Evolutionary conservation across 2,888 invertebrate genomes (phyloP), one percentile per base, ranked within the genome.

Genomic region (Ectemnius continuus): DNA sequence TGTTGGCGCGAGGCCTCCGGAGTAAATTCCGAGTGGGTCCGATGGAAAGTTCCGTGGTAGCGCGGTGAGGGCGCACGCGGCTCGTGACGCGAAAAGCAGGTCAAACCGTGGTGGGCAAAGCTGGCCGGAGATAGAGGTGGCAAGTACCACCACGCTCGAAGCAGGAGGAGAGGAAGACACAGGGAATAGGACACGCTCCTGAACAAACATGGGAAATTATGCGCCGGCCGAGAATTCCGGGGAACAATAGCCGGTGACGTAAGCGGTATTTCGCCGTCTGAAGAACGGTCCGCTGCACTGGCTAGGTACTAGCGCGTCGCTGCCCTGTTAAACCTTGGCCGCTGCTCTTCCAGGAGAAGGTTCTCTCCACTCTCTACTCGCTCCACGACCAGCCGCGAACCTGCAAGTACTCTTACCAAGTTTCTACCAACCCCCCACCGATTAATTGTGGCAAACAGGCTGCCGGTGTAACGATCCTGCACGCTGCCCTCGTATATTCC

Each of bases 151-250:
- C 36, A 36, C 36, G 36, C 8, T 36, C 36, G 36, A 11, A 36
- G 36, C 36, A 11, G 36, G 8, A 11, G 6, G 52, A 14, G 52
- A 52, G 52, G 16, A 52, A 52, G 20, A 26, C 28, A 61, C 66
- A 45, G 16, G 45, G 56, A 56, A 66, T 62, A 46, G 76, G 72
- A 65, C 47, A 47, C 68, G 65, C 56, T 69, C 70, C 69, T 60
- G 65, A 65, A 73, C 75, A 77, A 82, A 81, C 71, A 79, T 48
- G 73, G 67, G 76, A 73, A 79, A 81, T 81, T 81, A 81, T 82
- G 77, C 73, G 67, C 67, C 75, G 63, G 62, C 26, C 70, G 73
- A 77, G 52, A 79, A 79, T 77, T 79, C 67, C 75, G 52, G 73
- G 16, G 75, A 79, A 81, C 81, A 82, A 81, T 81, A 73, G 70